Evolutionary conservation across 2,888 invertebrate genomes (phyloP).

Genomic region (Neuroscelio doddi): DNA sequence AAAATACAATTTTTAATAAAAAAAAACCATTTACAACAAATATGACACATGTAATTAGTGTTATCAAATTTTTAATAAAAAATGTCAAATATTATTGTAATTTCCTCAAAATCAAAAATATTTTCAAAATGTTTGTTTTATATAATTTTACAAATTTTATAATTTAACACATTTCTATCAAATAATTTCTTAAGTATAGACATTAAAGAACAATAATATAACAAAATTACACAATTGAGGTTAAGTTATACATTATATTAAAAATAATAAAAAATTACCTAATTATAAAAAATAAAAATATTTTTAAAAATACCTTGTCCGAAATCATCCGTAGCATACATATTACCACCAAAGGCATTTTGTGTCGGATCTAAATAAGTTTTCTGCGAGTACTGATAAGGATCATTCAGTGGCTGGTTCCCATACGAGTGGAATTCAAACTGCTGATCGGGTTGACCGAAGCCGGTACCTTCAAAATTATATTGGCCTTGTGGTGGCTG

Average conservation of each 20-base stretch:
- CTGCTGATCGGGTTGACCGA: conserved; percentile 73
- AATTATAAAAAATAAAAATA: not conserved
- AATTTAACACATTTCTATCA: too few species aligned
- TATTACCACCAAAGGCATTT: conserved; percentile 54
- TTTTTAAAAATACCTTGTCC: conserved; percentile 61
- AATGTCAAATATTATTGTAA: too few species aligned
- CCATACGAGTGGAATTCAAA: conserved; percentile 65
- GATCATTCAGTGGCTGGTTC: conserved; percentile 60
- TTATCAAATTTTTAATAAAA: too few species aligned
- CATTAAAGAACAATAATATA: too few species aligned
- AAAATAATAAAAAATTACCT: conserved; percentile 5
- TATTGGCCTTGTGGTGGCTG: conserved; percentile 65
- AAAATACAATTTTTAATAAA: too few species aligned
- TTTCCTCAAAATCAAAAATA: too few species aligned
- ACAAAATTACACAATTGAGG: too few species aligned
- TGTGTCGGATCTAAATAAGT: conserved; percentile 63
- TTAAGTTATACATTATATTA: not conserved
- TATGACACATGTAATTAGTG: too few species aligned
- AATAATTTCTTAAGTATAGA: too few species aligned
- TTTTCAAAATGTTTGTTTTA: not conserved
- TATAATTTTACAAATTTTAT: not conserved
- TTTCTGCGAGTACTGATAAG: conserved; percentile 58
- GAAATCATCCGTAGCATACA: conserved; percentile 61
- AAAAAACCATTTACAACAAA: too few species aligned
- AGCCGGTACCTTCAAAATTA: conserved; percentile 74